Percentiles rank a stretch among this genome's conserved stretches.
Evolutionary conservation across 2,113 vertebrate species (phyloP).

Genomic region (Eudyptes chrysolophus): DNA sequence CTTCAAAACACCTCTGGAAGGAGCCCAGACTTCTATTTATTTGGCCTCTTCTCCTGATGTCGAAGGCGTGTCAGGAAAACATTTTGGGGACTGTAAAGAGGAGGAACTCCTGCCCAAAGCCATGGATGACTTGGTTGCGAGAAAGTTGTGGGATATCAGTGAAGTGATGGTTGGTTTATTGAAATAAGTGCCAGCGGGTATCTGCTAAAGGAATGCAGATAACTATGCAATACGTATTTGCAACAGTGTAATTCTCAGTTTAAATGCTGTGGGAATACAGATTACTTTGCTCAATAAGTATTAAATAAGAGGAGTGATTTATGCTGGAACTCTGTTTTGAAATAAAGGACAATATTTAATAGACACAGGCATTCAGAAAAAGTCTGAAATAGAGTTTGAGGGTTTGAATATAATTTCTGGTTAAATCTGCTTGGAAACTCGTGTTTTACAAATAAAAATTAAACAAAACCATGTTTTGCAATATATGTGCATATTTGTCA

Average conservation of each 20-base stretch:
- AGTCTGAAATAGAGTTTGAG: not conserved
- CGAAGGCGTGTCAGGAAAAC: slow-evolving; percentile 87
- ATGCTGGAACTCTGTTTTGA: not conserved
- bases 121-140: slow-evolving; percentile 82
- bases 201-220: not conserved
- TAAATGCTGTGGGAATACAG: not conserved
- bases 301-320: not conserved
- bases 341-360: not conserved
- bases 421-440: not conserved
- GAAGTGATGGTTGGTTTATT: slow-evolving; percentile 89
- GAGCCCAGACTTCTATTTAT: slow-evolving; percentile 91
- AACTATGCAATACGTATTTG: not conserved
- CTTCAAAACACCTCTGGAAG: slow-evolving; percentile 90
- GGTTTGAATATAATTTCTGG: slow-evolving; percentile 2
- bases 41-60: slow-evolving; percentile 89
- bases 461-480: not conserved
- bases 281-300: not conserved
- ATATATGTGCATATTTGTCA: not conserved
- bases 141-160: slow-evolving; percentile 92
- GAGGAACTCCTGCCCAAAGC: slow-evolving; percentile 88
- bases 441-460: not conserved
- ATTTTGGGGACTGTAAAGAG: slow-evolving; percentile 91
- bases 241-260: not conserved
- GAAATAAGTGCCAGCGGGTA: slow-evolving; percentile 63
- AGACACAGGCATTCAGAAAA: not conserved